Evolutionary conservation across 2,797 vertebrate genomes (phyloP).

Genomic region (Rhabdomys pumilio): DNA sequence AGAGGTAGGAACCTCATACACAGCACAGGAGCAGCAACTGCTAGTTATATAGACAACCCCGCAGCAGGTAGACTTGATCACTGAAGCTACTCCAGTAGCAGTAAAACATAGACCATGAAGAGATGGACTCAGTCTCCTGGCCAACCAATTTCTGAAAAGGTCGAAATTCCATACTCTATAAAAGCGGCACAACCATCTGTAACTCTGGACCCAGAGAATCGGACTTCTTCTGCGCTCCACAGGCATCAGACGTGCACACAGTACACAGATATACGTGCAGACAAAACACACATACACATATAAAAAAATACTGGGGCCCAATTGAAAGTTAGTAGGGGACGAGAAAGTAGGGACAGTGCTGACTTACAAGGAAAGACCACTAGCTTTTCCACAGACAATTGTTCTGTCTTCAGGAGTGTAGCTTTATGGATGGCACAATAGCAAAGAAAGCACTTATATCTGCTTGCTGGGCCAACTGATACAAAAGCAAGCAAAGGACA

Average conservation of each 20-base stretch:
- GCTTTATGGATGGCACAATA: background rate
- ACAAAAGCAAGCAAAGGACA: background rate
- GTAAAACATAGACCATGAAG: background rate
- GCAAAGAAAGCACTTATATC: background rate
- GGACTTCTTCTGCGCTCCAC: background rate
- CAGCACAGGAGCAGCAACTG: background rate
- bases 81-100: background rate
- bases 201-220: background rate
- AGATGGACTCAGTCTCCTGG: background rate
- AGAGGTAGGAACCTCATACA: no score
- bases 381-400: background rate
- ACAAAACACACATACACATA: background rate
- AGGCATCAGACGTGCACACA: background rate
- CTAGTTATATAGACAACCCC: background rate
- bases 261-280: background rate
- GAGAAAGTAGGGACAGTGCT: background rate
- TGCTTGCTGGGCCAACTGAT: background rate
- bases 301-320: no score
- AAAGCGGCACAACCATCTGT: background rate
- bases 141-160: background rate
- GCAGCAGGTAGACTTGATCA: background rate
- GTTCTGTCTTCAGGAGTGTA: background rate
- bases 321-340: background rate
- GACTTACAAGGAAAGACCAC: background rate
- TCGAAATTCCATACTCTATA: background rate